Evolutionary conservation across 1,140 invertebrate genomes (phyloP).

Genomic region (Drosophila rhopaloa): DNA sequence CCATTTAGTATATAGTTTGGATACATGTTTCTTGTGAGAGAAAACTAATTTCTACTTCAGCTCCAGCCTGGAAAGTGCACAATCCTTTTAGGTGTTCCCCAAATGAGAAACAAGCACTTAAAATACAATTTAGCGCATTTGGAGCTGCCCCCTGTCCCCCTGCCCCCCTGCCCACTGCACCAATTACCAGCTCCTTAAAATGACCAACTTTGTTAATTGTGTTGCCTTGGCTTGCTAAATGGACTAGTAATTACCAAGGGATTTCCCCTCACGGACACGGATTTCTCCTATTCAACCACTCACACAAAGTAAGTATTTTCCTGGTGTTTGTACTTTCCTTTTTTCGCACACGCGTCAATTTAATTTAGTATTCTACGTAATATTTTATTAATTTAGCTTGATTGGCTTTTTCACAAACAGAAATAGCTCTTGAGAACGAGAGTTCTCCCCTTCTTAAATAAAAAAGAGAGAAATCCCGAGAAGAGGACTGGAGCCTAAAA

Average conservation of each 20-base stretch:
- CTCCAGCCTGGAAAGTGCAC: background rate
- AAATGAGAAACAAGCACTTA: conserved; percentile 24
- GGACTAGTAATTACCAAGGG: conserved; percentile 52
- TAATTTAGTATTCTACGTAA: conserved; percentile 80
- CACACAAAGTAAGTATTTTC: conserved; percentile 5
- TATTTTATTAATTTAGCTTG: conserved; percentile 82
- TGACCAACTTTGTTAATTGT: conserved; percentile 52
- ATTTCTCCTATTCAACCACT: conserved; percentile 3
- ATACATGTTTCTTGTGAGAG: background rate
- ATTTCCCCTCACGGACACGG: conserved; percentile 31
- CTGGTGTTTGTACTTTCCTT: conserved; percentile 21
- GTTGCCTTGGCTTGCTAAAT: conserved; percentile 37
- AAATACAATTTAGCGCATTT: conserved; percentile 36
- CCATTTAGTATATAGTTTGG: background rate
- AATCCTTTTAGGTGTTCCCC: background rate
- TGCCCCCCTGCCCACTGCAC: too few relatives aligned
- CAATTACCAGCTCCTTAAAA: conserved; percentile 45
- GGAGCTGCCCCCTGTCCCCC: background rate
- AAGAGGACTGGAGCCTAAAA: conserved; percentile 1
- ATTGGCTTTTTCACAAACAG: conserved; percentile 81
- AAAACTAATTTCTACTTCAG: background rate
- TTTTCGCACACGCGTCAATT: conserved; percentile 77
- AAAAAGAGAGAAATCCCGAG: background rate
- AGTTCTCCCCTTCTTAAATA: background rate
- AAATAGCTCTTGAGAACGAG: conserved; percentile 35